These are phyloP conservation scores for Cygnus olor DNA, from an alignment of 2,797 vertebrate species.

Conservation along the genomic window DNA sequence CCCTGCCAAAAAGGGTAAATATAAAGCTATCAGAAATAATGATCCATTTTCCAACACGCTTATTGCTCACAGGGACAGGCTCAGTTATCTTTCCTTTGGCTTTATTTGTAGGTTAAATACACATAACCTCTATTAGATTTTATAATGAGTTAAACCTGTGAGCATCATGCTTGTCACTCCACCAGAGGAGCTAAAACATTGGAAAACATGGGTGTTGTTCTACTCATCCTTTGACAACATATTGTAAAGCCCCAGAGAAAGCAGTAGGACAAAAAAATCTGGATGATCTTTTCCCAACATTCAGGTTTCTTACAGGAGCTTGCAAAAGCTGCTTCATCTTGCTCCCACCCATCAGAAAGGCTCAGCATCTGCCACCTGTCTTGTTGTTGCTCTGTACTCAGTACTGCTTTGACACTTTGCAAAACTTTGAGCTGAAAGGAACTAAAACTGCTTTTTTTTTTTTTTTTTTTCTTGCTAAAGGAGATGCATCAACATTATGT, in stretches of 20 bases:
- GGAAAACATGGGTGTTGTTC: not conserved
- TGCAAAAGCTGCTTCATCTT: not conserved
- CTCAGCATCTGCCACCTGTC: not conserved
- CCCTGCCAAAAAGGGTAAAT: not conserved
- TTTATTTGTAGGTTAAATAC: conserved; percentile 31
- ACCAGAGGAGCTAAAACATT: not conserved
- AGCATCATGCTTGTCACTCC: not conserved
- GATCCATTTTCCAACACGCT: not conserved
- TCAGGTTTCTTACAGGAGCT: not conserved
- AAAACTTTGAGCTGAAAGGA: not conserved
- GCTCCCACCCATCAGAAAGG: not conserved
- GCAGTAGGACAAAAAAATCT: not conserved
- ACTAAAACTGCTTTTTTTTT: conserved; percentile 7
- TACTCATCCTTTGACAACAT: not conserved
- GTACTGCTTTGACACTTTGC: not conserved
- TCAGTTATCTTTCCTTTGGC: not conserved
- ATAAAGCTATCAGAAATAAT: not conserved
- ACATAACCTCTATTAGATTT: not conserved
- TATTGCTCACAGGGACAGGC: not conserved
- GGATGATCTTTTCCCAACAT: not conserved
- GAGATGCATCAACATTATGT: not conserved
- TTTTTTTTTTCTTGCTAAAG: conserved; percentile 34
- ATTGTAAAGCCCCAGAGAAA: not conserved
- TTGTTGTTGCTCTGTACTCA: not conserved
- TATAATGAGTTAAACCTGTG: not conserved